Conservation (phyloP, 2,113 vertebrate species). For the Sebastes fasciatus region DNA sequence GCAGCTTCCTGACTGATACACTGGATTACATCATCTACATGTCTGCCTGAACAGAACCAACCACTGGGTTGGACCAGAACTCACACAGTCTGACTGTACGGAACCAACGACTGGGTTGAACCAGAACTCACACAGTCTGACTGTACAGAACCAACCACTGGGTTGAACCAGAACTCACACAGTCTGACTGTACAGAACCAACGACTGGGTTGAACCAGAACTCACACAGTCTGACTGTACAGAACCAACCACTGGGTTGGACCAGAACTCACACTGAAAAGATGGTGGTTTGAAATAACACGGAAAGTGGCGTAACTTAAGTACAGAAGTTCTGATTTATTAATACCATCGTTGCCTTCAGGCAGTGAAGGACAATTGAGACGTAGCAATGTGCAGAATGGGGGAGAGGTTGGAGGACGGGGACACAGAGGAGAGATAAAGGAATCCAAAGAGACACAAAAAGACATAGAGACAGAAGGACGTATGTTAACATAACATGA, state of each 20-base stretch:
- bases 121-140: too few relatives aligned
- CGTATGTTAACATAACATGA: neutral
- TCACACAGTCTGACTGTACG: too few relatives aligned
- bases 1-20: conserved; percentile 57
- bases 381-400: conserved; percentile 61
- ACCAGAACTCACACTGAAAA: neutral
- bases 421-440: neutral
- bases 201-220: conserved; percentile 41
- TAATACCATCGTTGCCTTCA: conserved; percentile 65
- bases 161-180: too few relatives aligned
- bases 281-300: too few relatives aligned
- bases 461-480: neutral
- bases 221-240: conserved; percentile 40
- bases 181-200: too few relatives aligned
- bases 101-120: too few relatives aligned
- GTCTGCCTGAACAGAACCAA: conserved; percentile 50
- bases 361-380: conserved; percentile 54
- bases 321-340: conserved; percentile 62
- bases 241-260: too few relatives aligned
- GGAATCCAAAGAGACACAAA: neutral
- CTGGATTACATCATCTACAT: conserved; percentile 66
- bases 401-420: neutral
- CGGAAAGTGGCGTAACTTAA: too few relatives aligned
- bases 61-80: neutral
- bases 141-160: too few relatives aligned